Base-by-base conservation (phyloP, 2,888 invertebrate genomes). In the Empis stercorea region DNA sequence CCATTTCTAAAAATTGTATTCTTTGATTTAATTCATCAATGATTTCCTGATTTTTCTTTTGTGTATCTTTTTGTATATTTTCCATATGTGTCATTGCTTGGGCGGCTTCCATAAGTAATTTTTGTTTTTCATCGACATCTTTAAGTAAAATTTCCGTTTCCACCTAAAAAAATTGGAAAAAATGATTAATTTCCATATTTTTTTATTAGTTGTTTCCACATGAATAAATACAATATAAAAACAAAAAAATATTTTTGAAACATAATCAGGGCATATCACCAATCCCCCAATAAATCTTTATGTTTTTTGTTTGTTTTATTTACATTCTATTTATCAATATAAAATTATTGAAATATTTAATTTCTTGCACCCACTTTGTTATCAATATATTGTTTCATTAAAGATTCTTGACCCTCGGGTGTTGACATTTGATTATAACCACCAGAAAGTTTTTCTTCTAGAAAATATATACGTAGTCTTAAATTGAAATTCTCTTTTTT, bases 401-500 rank as follows among this genome's bases (percentile, higher is more conserved):
- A 45, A 1, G 60, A 55, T 10, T 66, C 66, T n/a, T 57, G 55
- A 7, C 60, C 54, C 43, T 59, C 59, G 5, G 55, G 47, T 20
- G 53, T 52, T 40, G 54, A 55, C 10, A 54, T 48, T 10, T 60
- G 59, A 32, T 61, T 57, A 44, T 60, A 74, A 61, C 39, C 65
- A 81, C 78, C 61, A 79, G 80, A 60, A 51, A 62, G 58, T 51
- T 59, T 62, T 66, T 93, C 91, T 66, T 94, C 92, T 52, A 93
- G 73, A 64, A 92, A 88, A 70, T 88, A 94, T 58, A 95, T 85
- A 46, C 92, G 76, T 57, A 94, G 71, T 69, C 93, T 94, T 16
- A 95, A 72, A 68, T 88, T 85, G 62, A 94, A 95, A 67, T 94
- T 95, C 66, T 94, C 94, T 65, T 91, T 92, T 55, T 84, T 81